Evolutionary conservation across 2,888 invertebrate genomes (phyloP).

Genomic region (Campaea margaritaria): DNA sequence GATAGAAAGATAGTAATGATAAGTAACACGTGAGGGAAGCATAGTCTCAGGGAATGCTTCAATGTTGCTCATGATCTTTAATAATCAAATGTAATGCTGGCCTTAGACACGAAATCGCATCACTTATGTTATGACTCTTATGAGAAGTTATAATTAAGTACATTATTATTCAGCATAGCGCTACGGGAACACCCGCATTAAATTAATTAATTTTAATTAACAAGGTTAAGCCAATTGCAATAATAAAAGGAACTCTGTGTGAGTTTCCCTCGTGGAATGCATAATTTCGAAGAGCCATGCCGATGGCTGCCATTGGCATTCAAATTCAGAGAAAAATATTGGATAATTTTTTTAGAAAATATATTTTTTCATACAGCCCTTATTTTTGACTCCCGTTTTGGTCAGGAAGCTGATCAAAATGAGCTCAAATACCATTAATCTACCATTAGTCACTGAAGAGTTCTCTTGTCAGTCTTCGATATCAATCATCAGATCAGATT

Average conservation of each 20-base stretch:
- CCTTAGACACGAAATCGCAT: not conserved
- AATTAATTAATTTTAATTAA: constrained; percentile 26
- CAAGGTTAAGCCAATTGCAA: constrained; percentile 23
- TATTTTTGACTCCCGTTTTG: too few relatives aligned
- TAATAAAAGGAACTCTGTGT: constrained; percentile 6
- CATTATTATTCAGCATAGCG: not conserved
- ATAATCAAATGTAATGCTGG: too few relatives aligned
- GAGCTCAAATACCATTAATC: too few relatives aligned
- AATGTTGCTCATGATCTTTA: too few relatives aligned
- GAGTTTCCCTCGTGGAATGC: not conserved
- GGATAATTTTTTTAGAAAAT: too few relatives aligned
- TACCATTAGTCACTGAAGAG: too few relatives aligned
- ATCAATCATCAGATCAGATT: too few relatives aligned
- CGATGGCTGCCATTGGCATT: not conserved
- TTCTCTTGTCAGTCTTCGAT: too few relatives aligned
- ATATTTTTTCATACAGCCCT: too few relatives aligned
- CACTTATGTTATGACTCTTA: not conserved
- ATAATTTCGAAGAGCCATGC: not conserved
- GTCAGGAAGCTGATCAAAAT: too few relatives aligned
- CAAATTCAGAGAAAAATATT: not conserved
- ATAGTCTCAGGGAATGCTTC: not conserved
- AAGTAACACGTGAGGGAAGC: too few relatives aligned
- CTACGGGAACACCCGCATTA: constrained; percentile 19
- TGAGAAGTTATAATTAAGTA: not conserved
- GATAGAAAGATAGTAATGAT: too few relatives aligned